Percentiles rank a stretch among this genome's conserved stretches.
Conservation (phyloP, 35 echinoderm and acorn worm species). For the Heliocidaris tuberculata region DNA sequence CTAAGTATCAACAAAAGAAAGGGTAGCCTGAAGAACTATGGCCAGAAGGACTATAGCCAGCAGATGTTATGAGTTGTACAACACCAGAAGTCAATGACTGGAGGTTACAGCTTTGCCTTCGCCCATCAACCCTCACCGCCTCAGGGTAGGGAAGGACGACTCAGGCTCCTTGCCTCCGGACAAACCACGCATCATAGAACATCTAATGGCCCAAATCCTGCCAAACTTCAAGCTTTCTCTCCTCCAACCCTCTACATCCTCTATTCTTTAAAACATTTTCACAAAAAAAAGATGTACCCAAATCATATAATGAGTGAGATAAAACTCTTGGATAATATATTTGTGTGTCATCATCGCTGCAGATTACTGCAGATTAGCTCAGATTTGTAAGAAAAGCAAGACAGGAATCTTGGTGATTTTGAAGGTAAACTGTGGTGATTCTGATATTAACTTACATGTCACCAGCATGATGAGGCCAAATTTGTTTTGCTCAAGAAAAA, state of each 20-base stretch:
- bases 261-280: conserved; percentile 19
- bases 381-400: background rate
- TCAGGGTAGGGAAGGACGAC: background rate
- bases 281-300: background rate
- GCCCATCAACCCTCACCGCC: background rate
- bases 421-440: conserved; percentile 10
- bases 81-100: conserved; percentile 37
- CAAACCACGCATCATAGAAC: background rate
- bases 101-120: conserved; percentile 20
- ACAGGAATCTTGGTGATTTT: background rate
- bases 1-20: background rate
- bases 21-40: background rate
- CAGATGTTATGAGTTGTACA: background rate
- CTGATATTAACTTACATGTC: background rate
- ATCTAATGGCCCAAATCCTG: conserved; percentile 34
- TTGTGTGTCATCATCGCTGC: background rate
- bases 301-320: background rate
- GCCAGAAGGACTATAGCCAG: background rate
- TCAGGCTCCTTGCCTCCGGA: background rate
- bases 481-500: background rate
- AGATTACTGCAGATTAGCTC: background rate
- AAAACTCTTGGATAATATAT: background rate
- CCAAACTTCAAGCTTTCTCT: background rate
- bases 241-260: conserved; percentile 7
- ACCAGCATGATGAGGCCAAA: background rate